These are phyloP conservation scores for Drosophila subobscura DNA, from an alignment of 1,140 invertebrate genomes.

Conservation along the genomic window DNA sequence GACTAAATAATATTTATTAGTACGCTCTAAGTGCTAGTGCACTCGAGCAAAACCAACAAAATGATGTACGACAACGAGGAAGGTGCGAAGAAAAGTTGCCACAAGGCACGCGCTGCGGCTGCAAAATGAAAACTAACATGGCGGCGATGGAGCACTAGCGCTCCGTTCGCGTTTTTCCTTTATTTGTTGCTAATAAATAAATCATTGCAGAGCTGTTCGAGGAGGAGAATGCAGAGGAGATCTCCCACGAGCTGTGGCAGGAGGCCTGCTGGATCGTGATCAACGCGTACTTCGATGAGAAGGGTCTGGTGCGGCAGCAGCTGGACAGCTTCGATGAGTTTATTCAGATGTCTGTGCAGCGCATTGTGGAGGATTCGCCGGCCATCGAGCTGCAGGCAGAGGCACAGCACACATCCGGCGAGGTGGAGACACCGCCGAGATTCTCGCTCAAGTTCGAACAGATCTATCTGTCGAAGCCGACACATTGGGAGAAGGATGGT, in stretches of 20 bases:
- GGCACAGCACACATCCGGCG: conserved; percentile 96
- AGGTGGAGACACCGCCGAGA: conserved; percentile 95
- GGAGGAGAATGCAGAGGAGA: conserved; percentile 88
- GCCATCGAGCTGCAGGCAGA: conserved; percentile 98
- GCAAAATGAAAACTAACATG: conserved; percentile 56
- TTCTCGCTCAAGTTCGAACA: conserved; percentile 99
- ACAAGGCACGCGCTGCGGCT: conserved; percentile 25
- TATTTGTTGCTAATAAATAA: background rate
- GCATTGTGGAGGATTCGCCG: conserved; percentile 99
- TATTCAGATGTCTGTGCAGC: conserved; percentile 99
- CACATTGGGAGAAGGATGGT: conserved; percentile 99
- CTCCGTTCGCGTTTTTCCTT: conserved; percentile 5
- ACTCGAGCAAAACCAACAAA: conserved; percentile 23
- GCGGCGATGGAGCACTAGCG: conserved; percentile 59
- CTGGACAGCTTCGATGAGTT: conserved; percentile 99
- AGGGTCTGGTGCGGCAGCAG: conserved; percentile 99
- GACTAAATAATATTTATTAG: background rate
- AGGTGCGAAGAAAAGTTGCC: conserved; percentile 49
- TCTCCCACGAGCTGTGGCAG: conserved; percentile 98
- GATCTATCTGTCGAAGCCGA: conserved; percentile 99
- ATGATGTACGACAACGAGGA: conserved; percentile 83
- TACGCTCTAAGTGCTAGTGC: conserved; percentile 35
- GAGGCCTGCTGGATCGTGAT: conserved; percentile 99
- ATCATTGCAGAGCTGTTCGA: conserved; percentile 66
- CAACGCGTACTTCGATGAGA: conserved; percentile 99